Base-by-base conservation (phyloP, 2,797 vertebrate species). In the Acanthurus lineatus region DNA sequence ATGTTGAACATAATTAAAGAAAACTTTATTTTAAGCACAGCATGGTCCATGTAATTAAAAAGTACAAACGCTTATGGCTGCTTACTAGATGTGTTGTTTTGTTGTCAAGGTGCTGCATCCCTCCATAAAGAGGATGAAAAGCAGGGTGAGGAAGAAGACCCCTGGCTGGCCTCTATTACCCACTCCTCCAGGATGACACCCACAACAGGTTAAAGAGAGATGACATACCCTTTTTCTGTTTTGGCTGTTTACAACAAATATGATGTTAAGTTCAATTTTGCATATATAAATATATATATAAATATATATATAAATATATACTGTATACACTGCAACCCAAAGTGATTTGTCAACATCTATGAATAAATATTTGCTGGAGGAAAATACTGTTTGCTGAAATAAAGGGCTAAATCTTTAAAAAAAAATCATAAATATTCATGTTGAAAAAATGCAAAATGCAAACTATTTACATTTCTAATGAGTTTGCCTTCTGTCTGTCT, bases 191-290 rank as follows among this genome's bases (percentile, higher is more conserved):
- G 73, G 44, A 74, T 38, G 58, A 81, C 59, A 9, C 67, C 66
- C 40, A 45, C 77, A 38, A 56, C 78, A 88, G 89, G 91, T 93
- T 15, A 79, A 81, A 73, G 32, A 51, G 10, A 22, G 11, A 10
- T 1, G 14, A 42, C 35, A n/a, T 2, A 28, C 25, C 6, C 1
- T 14, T 63, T 47, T 62, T 32, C 1, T 6, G 19, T 63, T 59
- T 66, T 12, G 8, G 60, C 25, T 22, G n/a, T 53, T 42, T 8
- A 32, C 52, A 44, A 15, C 44, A 54, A 8, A 3, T 40, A 4
- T 8, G 7, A 25, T 12, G 3, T 52, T 44, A 0, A 1, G 6
- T 12, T 40, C 35, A 20, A 1, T 9, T 6, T 17, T 16, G 44
- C 20, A 52, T 54, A 42, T 45, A 7, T 38, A 25, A 45, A 35